Percentiles rank a stretch among this genome's conserved stretches.
Evolutionary conservation across 2,797 vertebrate species (phyloP).

Genomic region (Tokudaia tokunoshimensis): DNA sequence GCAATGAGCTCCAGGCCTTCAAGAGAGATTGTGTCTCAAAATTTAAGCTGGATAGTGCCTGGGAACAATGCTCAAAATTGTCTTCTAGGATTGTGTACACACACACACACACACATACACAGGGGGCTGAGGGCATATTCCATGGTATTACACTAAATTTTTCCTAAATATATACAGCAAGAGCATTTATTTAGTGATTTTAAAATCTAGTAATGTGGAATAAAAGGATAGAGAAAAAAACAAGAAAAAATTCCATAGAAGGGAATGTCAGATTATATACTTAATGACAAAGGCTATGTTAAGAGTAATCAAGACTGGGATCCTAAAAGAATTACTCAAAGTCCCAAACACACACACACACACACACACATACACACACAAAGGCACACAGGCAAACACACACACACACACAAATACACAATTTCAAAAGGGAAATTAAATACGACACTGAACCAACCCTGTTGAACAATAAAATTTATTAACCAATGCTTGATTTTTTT

Average conservation of each 20-base stretch:
- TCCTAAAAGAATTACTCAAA: neutral
- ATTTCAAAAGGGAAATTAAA: constrained; percentile 57
- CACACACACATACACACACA: neutral
- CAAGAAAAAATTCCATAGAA: neutral
- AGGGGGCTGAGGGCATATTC: neutral
- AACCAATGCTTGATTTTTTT: constrained; percentile 35
- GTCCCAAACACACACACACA: neutral
- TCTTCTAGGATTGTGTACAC: too few relatives aligned
- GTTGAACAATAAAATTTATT: constrained; percentile 52
- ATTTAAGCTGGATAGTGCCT: neutral
- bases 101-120: neutral
- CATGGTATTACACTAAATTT: neutral
- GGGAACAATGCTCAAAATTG: neutral
- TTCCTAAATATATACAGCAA: constrained; percentile 15
- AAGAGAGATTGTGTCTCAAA: neutral
- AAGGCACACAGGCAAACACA: too few relatives aligned
- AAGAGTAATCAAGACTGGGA: neutral
- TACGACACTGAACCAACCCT: neutral
- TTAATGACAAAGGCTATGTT: neutral
- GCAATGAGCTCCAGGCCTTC: neutral
- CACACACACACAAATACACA: neutral
- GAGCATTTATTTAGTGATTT: constrained; percentile 15
- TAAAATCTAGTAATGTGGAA: neutral
- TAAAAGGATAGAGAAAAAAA: neutral
- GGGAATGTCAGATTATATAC: neutral